Base-by-base conservation (phyloP, 2,888 invertebrate genomes). In the Hydriomena furcata region DNA sequence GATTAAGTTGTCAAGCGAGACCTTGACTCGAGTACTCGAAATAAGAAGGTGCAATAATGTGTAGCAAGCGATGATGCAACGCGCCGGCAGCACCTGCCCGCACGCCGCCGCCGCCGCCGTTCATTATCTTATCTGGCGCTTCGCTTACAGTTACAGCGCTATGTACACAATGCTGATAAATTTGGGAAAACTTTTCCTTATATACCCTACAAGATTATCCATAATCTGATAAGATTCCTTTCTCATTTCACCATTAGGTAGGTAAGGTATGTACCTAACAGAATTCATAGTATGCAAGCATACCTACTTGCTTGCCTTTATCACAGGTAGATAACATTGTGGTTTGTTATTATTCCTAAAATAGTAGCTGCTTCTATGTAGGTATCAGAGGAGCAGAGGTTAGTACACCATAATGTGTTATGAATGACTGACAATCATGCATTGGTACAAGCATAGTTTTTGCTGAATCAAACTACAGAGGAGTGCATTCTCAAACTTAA, bases 71-170 rank as follows among this genome's bases (percentile, higher is more conserved):
- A 54, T 66, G 68, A 67, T 66, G 68, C 64, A 66, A 66, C 30
- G 57, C 50, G 59, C 30, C 42, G 30, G 25, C 43, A 23, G 28
- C 42, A 25, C 66, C 60, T 52, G 59, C 51, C n/a, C 52, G 48
- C 45, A 23, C 23, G 44, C 31, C 47, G 32, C 25, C 42, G 35
- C 40, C 35, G 44, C 32, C 34, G 30, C 45, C 36, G 21, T 35
- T 28, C 25, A 42, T 60, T 84, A 84, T 84, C 83, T 85, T 82
- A 84, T 85, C 85, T 50, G 45, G 23, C 8, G 41, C 32, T 47
- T 28, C 34, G 52, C 44, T 38, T 50, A 48, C 60, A 35, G 17
- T 4, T 53, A n/a, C n/a, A 40, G 51, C 55, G 34, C 53, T 76
- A 66, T 73, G 68, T 76, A 73, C 70, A 71, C 57, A 70, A 58